Conservation (phyloP, 35 echinoderm and acorn worm genomes). For the Hemicentrotus pulcherrimus region DNA sequence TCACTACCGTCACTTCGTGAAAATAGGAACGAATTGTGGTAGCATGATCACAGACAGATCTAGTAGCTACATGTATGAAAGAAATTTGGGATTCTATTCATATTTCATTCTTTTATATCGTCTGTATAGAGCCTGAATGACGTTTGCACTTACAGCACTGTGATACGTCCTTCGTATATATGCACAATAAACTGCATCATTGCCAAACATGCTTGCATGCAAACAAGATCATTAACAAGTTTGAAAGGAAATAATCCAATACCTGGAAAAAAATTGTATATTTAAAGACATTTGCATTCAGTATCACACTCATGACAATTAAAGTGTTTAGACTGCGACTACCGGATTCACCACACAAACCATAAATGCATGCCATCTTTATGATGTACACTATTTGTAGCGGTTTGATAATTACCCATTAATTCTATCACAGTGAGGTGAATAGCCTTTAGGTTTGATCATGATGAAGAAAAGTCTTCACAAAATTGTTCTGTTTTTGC, state of each 20-base stretch:
- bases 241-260: neutral
- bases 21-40: too few relatives aligned
- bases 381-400: neutral
- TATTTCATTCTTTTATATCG: too few relatives aligned
- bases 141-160: too few relatives aligned
- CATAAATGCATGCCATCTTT: neutral
- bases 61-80: too few relatives aligned
- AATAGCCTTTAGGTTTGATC: neutral
- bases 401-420: neutral
- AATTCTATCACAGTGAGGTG: neutral
- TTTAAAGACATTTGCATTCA: neutral
- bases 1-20: too few relatives aligned
- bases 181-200: neutral
- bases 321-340: neutral
- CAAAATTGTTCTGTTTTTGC: too few relatives aligned
- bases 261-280: neutral
- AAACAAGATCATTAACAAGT: neutral
- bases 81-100: too few relatives aligned
- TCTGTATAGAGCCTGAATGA: too few relatives aligned
- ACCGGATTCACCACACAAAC: neutral
- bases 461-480: neutral
- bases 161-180: too few relatives aligned
- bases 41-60: too few relatives aligned
- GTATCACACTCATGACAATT: neutral
- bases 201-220: neutral